A percentile compares a stretch with the other conserved stretches of the same genome.
Conservation (phyloP, 37 sponge, comb jelly and placozoan species). For the Aplysina aerophoba region DNA sequence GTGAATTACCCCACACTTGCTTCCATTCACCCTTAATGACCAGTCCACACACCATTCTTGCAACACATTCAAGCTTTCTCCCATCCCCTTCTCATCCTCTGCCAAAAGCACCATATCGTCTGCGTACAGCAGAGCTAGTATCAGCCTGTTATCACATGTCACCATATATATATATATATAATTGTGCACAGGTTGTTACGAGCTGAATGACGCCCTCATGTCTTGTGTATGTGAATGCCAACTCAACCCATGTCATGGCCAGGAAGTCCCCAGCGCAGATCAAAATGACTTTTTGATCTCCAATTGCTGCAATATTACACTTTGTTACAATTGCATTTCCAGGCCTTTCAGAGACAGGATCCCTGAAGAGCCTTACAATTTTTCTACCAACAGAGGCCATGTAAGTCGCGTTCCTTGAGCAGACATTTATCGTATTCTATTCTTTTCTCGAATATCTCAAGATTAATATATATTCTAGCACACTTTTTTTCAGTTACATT, state of each 20-base stretch:
- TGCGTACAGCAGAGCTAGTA: too few species aligned
- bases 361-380: slow-evolving; percentile 4
- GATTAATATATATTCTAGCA: not conserved
- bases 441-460: not conserved
- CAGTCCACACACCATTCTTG: too few species aligned
- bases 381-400: slow-evolving; percentile 21
- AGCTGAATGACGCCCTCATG: slow-evolving; percentile 21
- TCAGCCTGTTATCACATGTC: too few species aligned
- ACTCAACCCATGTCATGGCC: slow-evolving; percentile 1
- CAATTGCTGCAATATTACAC: not conserved
- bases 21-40: too few species aligned
- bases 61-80: too few species aligned
- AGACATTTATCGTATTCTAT: not conserved
- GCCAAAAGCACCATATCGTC: too few species aligned
- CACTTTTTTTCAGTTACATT: too few species aligned
- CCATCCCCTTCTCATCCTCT: too few species aligned
- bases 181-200: not conserved
- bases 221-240: not conserved
- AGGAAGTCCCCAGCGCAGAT: slow-evolving; percentile 7
- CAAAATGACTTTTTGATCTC: slow-evolving; percentile 21
- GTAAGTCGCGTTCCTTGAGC: slow-evolving; percentile 1
- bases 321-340: slow-evolving; percentile 20
- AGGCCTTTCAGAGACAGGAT: slow-evolving; percentile 4
- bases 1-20: too few species aligned
- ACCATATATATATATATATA: not conserved